Percentiles rank a stretch among this genome's conserved stretches.
Conservation (phyloP, 2,888 invertebrate genomes). For the Cremastobaeus sp. region DNA sequence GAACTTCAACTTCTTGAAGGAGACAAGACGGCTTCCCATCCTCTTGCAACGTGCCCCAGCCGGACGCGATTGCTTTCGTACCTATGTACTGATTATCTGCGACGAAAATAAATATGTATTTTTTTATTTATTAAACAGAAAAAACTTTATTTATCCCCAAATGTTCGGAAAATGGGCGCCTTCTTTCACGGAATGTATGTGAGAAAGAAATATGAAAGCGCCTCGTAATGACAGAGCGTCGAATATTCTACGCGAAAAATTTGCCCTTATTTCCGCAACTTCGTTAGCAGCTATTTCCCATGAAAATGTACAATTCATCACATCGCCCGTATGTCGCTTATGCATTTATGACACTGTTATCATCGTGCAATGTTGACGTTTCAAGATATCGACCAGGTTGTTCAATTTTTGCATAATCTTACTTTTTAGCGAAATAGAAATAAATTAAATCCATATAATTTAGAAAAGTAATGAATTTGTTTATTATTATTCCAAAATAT, state of each 20-base stretch:
- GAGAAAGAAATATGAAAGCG: not conserved
- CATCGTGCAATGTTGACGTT: slow-evolving; percentile 61
- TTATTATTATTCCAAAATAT: too few relatives aligned
- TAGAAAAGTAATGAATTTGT: too few relatives aligned
- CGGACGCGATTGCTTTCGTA: slow-evolving; percentile 86
- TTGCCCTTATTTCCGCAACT: slow-evolving; percentile 47
- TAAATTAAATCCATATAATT: too few relatives aligned
- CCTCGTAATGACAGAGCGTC: not conserved
- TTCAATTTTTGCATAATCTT: slow-evolving; percentile 32
- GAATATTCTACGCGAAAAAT: slow-evolving; percentile 32
- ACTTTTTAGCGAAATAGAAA: too few relatives aligned
- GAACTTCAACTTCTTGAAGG: slow-evolving; percentile 91
- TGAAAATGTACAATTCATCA: slow-evolving; percentile 40
- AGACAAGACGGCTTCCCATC: slow-evolving; percentile 91
- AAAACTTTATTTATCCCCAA: not conserved
- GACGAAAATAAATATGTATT: slow-evolving; percentile 38
- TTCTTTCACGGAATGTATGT: not conserved
- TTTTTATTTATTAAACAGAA: not conserved
- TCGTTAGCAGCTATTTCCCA: slow-evolving; percentile 34
- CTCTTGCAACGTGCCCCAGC: slow-evolving; percentile 93
- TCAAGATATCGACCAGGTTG: slow-evolving; percentile 62
- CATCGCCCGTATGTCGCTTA: slow-evolving; percentile 68
- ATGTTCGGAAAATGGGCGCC: not conserved
- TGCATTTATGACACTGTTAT: slow-evolving; percentile 64
- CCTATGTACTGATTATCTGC: slow-evolving; percentile 86